phyloP scores from a whole-genome alignment of 92 coral and sea anemone species.

The Epizoanthus scotinus region DNA sequence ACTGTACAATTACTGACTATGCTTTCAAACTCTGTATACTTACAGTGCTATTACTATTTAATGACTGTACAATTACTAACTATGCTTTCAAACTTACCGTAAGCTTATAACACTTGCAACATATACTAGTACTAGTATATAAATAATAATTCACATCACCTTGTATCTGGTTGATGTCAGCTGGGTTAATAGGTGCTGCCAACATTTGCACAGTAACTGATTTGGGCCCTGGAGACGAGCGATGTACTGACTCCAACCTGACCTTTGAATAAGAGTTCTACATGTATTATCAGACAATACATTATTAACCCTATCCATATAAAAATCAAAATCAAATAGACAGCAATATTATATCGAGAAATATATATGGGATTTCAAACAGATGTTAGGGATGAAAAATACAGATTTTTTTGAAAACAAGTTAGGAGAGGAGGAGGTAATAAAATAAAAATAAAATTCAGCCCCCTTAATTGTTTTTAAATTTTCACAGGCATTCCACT shows the following conservation, averaged over 20 bases:
- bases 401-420: too few relatives aligned
- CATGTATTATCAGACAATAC: neutral
- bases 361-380: too few relatives aligned
- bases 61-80: too few relatives aligned
- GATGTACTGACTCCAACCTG: slow-evolving; percentile 72
- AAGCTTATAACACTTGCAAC: neutral
- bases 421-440: too few relatives aligned
- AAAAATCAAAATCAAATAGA: neutral
- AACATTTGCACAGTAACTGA: slow-evolving; percentile 84
- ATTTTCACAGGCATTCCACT: too few relatives aligned
- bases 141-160: slow-evolving; percentile 48
- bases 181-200: slow-evolving; percentile 92
- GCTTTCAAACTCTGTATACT: too few relatives aligned
- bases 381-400: neutral
- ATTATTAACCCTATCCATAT: neutral
- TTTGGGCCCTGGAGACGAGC: slow-evolving; percentile 58
- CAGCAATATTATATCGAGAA: neutral
- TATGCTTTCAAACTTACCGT: too few relatives aligned
- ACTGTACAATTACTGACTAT: too few relatives aligned
- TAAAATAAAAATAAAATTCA: too few relatives aligned
- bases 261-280: neutral
- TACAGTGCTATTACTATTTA: too few relatives aligned
- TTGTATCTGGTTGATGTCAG: slow-evolving; percentile 94
- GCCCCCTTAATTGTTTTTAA: too few relatives aligned
- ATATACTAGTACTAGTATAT: too few relatives aligned